Conservation (phyloP, 2,113 vertebrate species). For the Procapra przewalskii region DNA sequence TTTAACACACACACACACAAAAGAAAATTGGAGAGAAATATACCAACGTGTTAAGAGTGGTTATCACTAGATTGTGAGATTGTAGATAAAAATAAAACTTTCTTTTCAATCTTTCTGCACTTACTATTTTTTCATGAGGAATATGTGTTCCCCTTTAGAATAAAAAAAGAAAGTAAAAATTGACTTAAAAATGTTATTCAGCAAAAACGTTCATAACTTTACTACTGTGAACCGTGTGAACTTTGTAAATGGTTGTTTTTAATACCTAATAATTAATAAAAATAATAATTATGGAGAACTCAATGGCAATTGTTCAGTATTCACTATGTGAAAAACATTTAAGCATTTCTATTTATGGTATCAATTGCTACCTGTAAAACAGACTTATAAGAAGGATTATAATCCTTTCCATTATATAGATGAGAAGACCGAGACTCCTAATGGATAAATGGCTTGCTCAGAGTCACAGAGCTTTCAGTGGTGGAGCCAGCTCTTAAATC, state of each 20-base stretch:
- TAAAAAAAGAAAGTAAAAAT: constrained; percentile 25
- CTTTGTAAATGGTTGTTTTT: not conserved
- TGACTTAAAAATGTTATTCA: not conserved
- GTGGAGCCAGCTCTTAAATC: not conserved
- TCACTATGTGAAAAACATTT: not conserved
- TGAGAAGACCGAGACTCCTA: not conserved
- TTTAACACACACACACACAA: not conserved
- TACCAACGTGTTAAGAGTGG: not conserved
- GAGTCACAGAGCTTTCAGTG: not conserved
- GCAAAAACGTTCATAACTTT: not conserved
- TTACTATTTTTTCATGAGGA: not conserved
- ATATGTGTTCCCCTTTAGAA: not conserved
- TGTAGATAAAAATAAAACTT: not conserved
- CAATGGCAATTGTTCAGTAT: not conserved
- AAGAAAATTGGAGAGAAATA: not conserved
- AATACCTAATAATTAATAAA: not conserved
- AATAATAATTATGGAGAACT: not conserved
- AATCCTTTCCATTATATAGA: not conserved
- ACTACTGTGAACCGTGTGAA: not conserved
- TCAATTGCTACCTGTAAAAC: not conserved
- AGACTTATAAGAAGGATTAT: not conserved
- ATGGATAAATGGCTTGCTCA: not conserved
- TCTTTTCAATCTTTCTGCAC: not conserved
- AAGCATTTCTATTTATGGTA: not conserved
- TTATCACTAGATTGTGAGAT: not conserved